Evolutionary conservation across 2,113 vertebrate species (phyloP), one percentile per base, ranked within the genome.

Genomic region (Grammomys surdaster): DNA sequence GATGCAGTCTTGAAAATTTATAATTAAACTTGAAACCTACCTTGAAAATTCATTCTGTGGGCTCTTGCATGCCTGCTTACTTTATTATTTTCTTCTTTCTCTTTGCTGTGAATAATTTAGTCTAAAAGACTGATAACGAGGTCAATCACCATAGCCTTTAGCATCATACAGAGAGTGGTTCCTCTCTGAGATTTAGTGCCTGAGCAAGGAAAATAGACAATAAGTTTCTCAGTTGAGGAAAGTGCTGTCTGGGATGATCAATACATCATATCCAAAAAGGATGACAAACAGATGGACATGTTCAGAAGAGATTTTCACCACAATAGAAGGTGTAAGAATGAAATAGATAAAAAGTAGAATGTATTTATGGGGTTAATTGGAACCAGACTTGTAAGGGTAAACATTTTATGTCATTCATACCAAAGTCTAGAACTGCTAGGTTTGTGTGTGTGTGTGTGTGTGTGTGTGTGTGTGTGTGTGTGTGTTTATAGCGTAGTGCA

Each of bases 41-140:
- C 46, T 26, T 91, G 24, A 94, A 84, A 91, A 8, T 82, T 46
- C 40, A 89, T 43, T 90, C 72, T 82, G 13, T 92, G 22, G 65
- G 13, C 28, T 91, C 70, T 51, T 85, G 10, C 6, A 2, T 76
- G 5, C 58, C 43, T 89, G 1, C 33, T 22, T 80, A 24, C 31
- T 3, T 43, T 90, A 20, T 70, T 92, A 75, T 81, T 70, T 88
- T 89, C 33, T 88, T 84, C 17, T 22, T 58, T 28, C 4, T 77
- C 48, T 76, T 95, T 93, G 7, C 22, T 90, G 22, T 94, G 63
- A 85, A 88, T 85, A 92, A 96, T 78, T 80, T 84, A 56, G 8
- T 88, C 13, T 88, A 43, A 94, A 88, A 90, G 40, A 17, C 22
- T 60, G n/a, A 88, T 73, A 19, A 81, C 51, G 48, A 91, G 22